Evolutionary conservation across 2,888 invertebrate species (phyloP), one percentile per base, ranked within the genome.

Genomic region (Melieria crassipennis): DNA sequence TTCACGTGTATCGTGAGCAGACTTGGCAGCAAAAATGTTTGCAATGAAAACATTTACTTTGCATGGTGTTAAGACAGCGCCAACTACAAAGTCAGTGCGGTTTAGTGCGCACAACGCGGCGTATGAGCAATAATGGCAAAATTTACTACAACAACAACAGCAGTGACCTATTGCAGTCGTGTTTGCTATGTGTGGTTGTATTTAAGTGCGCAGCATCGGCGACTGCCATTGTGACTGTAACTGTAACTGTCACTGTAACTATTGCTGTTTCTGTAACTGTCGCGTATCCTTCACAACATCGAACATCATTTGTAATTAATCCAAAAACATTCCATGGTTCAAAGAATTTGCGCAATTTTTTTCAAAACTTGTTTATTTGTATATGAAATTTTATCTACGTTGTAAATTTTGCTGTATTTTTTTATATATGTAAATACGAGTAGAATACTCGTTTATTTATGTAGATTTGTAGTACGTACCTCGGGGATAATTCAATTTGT

Each of bases 401-500:
- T 52, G 52, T 50, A 50, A 50, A 11, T 9, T 9, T 11, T 11
- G 52, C 9, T 5, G 52, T 7, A 52, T n/a, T 52, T 52, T 9
- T 52, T 52, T 13, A 4, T 9, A 13, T 5, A 52, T n/a, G 52
- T 52, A 7, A 52, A 30, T 30, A 30, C n/a, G n/a, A n/a, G n/a
- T n/a, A n/a, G n/a, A n/a, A n/a, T 52, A 50, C 50, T 50, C 11
- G 11, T 50, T 50, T 50, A 50, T 50, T 3, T 50, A 50, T 50
- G 2, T 50, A 50, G 7, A 11, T 50, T n/a, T 52, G 52, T 52
- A 9, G 30, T 52, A 50, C 65, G 64, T 73, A 76, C 76, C 76
- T 76, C 73, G 74, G 65, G 71, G 73, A 70, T 74, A 73, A 74
- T 76, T 76, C 46, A 76, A 69, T 73, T 76, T 76, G 56, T 72